Evolutionary conservation across 2,113 vertebrate species (phyloP).

Genomic region (Lamprotornis superbus): DNA sequence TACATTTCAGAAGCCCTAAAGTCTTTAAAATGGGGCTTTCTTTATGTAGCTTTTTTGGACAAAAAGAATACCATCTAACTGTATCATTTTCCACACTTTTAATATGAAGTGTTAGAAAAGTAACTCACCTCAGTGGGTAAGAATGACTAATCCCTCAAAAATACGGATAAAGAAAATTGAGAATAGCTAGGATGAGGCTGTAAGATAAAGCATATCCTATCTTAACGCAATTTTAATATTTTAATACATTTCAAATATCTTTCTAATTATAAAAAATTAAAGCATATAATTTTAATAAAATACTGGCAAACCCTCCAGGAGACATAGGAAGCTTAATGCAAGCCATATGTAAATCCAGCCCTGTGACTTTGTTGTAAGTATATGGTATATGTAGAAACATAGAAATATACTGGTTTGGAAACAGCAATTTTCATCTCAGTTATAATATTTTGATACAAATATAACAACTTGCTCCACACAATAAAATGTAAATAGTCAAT

Average conservation of each 20-base stretch:
- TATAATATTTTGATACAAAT: neutral
- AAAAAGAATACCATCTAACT: slow-evolving; percentile 28
- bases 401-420: neutral
- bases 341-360: neutral
- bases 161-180: neutral
- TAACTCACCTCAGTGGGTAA: neutral
- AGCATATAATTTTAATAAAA: neutral
- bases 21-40: slow-evolving; percentile 6
- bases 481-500: neutral
- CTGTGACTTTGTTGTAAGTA: neutral
- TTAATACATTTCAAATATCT: neutral
- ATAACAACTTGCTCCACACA: neutral
- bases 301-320: neutral
- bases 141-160: slow-evolving; percentile 23
- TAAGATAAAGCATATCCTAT: neutral
- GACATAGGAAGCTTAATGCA: neutral
- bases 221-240: neutral
- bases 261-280: slow-evolving; percentile 4
- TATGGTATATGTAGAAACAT: neutral
- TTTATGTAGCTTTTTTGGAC: neutral
- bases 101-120: slow-evolving; percentile 14
- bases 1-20: slow-evolving; percentile 18
- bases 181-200: neutral
- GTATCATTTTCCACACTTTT: neutral
- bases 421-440: neutral